A percentile compares a stretch with the other conserved stretches of the same genome.
Evolutionary conservation across 2,888 invertebrate genomes (phyloP).

Genomic region (Urechis unicinctus): DNA sequence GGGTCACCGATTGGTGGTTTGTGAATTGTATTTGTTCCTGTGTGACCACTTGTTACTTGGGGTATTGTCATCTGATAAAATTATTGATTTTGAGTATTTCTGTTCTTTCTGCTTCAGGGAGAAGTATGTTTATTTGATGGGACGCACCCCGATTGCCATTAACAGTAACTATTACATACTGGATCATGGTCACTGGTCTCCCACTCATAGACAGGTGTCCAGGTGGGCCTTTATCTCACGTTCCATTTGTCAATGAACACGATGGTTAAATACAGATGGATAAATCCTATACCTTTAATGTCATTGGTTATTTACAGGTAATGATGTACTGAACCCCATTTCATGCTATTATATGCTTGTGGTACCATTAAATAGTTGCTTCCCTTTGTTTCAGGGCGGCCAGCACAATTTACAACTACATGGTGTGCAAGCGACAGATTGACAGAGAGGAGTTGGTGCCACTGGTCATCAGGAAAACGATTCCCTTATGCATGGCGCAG

Average conservation of each 20-base stretch:
- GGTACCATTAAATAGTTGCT: too few species aligned
- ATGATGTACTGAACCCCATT: too few species aligned
- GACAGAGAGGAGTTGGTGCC: conserved; percentile 53
- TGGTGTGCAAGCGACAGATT: conserved; percentile 49
- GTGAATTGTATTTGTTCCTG: conserved; percentile 12
- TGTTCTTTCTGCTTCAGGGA: conserved; percentile 51
- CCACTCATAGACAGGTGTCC: conserved; percentile 44
- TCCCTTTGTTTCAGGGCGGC: conserved; percentile 46
- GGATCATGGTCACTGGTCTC: conserved; percentile 52
- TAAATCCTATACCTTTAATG: too few species aligned
- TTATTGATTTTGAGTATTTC: too few species aligned
- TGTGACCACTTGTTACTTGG: neutral
- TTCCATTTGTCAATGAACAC: too few species aligned
- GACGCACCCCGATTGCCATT: conserved; percentile 50
- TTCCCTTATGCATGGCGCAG: conserved; percentile 55
- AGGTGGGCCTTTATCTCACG: conserved; percentile 27
- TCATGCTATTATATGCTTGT: neutral
- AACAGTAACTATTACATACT: conserved; percentile 55
- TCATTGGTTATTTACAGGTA: too few species aligned
- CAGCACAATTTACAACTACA: conserved; percentile 43
- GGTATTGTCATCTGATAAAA: too few species aligned
- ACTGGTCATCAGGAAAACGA: conserved; percentile 50
- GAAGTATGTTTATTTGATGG: conserved; percentile 54
- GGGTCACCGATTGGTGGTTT: conserved; percentile 55
- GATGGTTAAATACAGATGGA: too few species aligned